Conservation (phyloP, 2,797 vertebrate species). For the Sorex maritimensis region DNA sequence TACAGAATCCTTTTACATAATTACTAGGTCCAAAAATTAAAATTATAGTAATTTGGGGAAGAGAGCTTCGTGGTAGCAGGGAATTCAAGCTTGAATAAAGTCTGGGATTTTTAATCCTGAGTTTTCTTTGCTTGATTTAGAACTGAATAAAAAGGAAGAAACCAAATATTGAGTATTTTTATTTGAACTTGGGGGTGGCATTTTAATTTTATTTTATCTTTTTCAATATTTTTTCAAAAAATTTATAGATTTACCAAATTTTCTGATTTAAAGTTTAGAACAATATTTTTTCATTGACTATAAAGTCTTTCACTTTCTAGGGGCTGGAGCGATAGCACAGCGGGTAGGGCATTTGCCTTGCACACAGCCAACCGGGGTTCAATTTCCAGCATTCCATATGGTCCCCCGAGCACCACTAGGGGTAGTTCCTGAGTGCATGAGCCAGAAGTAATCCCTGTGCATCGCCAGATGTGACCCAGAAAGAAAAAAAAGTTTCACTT, state of each 20-base stretch:
- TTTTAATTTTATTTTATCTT: conserved; percentile 36
- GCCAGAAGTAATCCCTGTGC: no score
- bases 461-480: no score
- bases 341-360: no score
- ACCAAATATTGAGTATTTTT: conserved; percentile 11
- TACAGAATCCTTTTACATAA: neutral
- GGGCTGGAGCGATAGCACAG: no score
- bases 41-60: neutral
- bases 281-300: conserved; percentile 2
- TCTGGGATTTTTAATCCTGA: no score
- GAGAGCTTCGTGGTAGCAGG: neutral
- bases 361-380: no score
- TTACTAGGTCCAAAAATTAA: neutral
- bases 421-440: no score
- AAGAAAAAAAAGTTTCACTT: neutral
- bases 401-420: no score
- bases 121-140: conserved; percentile 39
- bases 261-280: neutral
- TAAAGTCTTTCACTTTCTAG: neutral
- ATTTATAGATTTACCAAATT: conserved; percentile 29
- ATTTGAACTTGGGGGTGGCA: neutral
- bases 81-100: neutral
- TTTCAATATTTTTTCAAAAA: neutral
- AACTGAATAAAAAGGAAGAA: conserved; percentile 51
- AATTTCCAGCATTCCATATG: no score